Evolutionary conservation across 2,888 invertebrate genomes (phyloP), one percentile per base, ranked within the genome.

Genomic region (Temnothorax ravouxi): DNA sequence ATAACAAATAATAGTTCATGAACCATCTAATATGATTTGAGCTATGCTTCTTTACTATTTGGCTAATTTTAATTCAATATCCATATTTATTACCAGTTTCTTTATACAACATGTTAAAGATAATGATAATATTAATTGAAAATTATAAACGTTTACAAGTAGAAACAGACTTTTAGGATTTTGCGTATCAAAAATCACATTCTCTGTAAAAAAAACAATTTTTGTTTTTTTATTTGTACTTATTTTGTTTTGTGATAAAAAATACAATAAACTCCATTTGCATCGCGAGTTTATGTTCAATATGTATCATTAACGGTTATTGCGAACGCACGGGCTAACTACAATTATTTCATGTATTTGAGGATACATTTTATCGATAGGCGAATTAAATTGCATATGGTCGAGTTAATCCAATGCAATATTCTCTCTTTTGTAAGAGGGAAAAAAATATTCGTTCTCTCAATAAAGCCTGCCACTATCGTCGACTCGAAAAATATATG

Each of bases 321-420:
- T 76, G 25, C 77, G 25, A 25, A 25, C 44, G n/a, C 11, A 62
- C 38, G 21, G 8, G 9, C 44, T 47, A 41, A 44, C 44, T 34
- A 59, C 59, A 71, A 79, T 71, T 71, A 79, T 79, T 69, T 56
- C 29, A 44, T 3, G 21, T 59, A 38, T 71, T 71, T 79, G 59
- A 21, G 15, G 34, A 71, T 34, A 56, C 2, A 56, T 71, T 71
- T 54, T 79, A 71, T 71, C 71, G 71, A 79, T 79, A 38, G 34
- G 29, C 13, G 71, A 71, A 71, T 79, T 59, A 71, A 79, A 29
- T 79, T 59, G 69, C 59, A 41, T 2, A 34, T 47, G 47, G 34
- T 47, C 15, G 21, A 62, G 47, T 79, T 79, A 79, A 71, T 71
- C 47, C 56, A 56, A 69, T 56, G 44, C 64, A 79, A 71, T 79